Evolutionary conservation across 2,113 vertebrate genomes (phyloP).

Genomic region (Hydrolagus affinis): DNA sequence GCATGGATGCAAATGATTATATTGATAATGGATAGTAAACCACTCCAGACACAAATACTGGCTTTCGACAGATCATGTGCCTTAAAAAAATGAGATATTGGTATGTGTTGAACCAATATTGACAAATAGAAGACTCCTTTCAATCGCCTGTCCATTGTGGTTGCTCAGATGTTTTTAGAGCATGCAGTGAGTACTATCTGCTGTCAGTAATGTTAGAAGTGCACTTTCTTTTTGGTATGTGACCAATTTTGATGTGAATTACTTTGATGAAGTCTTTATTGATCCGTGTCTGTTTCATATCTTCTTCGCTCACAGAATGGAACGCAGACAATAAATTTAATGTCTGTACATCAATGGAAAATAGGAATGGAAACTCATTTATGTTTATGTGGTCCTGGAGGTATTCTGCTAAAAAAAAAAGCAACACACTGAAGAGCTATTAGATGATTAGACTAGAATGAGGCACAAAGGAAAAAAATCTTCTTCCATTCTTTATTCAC

Average conservation of each 20-base stretch:
- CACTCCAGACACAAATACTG: background rate
- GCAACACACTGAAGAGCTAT: background rate
- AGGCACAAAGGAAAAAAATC: background rate
- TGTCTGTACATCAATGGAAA: background rate
- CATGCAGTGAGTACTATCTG: background rate
- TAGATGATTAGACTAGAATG: background rate
- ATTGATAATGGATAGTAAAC: background rate
- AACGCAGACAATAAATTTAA: background rate
- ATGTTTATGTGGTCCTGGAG: background rate
- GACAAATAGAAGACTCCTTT: background rate
- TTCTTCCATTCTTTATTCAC: background rate
- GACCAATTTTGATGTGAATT: background rate
- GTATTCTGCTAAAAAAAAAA: background rate
- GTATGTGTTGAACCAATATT: constrained; percentile 17
- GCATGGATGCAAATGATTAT: too few relatives aligned
- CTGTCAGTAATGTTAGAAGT: background rate
- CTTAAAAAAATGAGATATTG: constrained; percentile 21
- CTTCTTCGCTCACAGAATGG: background rate
- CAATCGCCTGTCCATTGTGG: background rate
- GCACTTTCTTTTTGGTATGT: background rate
- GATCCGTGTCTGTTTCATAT: background rate
- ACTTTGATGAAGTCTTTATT: constrained; percentile 18
- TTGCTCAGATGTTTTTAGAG: background rate
- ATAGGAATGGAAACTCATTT: background rate
- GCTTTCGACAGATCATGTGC: background rate